Conservation (phyloP, 2,888 invertebrate species). For the Trisateles emortualis region DNA sequence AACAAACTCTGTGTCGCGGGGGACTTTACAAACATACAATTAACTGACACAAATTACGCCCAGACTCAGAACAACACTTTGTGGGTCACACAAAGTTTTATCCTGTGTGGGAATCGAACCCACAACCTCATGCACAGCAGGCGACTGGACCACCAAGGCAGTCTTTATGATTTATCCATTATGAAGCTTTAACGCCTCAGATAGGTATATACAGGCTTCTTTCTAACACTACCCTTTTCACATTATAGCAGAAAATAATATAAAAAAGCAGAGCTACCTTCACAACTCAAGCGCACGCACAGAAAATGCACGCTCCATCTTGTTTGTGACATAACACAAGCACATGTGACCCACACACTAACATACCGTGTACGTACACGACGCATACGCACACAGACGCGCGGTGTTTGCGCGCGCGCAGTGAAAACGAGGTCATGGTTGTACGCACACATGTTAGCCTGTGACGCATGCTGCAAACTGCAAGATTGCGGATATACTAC, state of each 20-base stretch:
- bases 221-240: too few relatives aligned
- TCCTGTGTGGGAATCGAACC: too few relatives aligned
- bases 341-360: conserved; percentile 48
- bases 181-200: too few relatives aligned
- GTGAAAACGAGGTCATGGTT: conserved; percentile 80
- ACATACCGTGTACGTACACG: conserved; percentile 1
- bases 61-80: too few relatives aligned
- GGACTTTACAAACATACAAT: too few relatives aligned
- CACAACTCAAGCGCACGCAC: conserved; percentile 10
- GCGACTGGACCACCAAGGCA: too few relatives aligned
- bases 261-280: conserved; percentile 36
- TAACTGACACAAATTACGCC: too few relatives aligned
- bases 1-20: too few relatives aligned
- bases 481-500: conserved; percentile 74
- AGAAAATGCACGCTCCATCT: conserved; percentile 50
- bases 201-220: too few relatives aligned
- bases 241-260: neutral
- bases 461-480: conserved; percentile 52
- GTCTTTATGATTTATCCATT: too few relatives aligned
- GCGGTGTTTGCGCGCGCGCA: conserved; percentile 57
- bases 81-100: too few relatives aligned
- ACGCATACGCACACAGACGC: conserved; percentile 28
- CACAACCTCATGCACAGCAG: too few relatives aligned
- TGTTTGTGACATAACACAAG: conserved; percentile 72
- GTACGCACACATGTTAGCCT: conserved; percentile 54